Evolutionary conservation across 2,888 invertebrate species (phyloP), one percentile per base, ranked within the genome.

Genomic region (Anthophora plumipes): DNA sequence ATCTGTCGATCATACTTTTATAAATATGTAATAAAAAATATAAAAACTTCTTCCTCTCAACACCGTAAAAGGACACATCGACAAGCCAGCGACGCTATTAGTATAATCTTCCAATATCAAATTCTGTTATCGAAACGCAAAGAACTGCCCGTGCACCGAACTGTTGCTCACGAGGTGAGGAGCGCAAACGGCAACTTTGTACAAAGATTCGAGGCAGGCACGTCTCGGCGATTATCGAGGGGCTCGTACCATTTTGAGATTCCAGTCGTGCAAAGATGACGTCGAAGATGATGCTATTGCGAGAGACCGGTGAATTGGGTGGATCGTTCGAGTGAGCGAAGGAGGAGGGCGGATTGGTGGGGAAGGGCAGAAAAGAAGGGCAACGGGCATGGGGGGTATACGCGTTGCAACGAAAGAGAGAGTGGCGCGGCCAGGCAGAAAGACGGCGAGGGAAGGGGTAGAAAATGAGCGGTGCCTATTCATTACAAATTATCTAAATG

Each of bases 401-500:
- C 48, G 48, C 55, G 55, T 76, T 81, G 85, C 75, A 68, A 80
- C 77, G 69, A 60, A 72, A 68, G 69, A 74, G 85, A 82, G 88
- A 70, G 43, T 31, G 31, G 31, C 31, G 31, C 31, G 31, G 31
- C 31, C 31, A 31, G 31, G 31, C 31, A 31, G 67, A n/a, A 25
- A 52, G 68, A 57, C 9, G 14, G 41, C 48, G 22, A 50, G 41
- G 50, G 70, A 72, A 54, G 80, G 85, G 87, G 84, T 82, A 84
- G 85, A 86, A 83, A 86, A 87, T 86, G 86, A 90, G 90, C 90
- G 85, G 90, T 92, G 94, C 94, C 94, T 94, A 94, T 94, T 94
- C 94, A 94, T 95, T 94, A 94, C 94, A 94, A 94, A 95, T 94
- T 95, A 94, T 94, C 94, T 92, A 94, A 94, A 95, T 94, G 94